Evolutionary conservation across 23 tunicate species (phyloP).

Genomic region (Botrylloides violaceus): DNA sequence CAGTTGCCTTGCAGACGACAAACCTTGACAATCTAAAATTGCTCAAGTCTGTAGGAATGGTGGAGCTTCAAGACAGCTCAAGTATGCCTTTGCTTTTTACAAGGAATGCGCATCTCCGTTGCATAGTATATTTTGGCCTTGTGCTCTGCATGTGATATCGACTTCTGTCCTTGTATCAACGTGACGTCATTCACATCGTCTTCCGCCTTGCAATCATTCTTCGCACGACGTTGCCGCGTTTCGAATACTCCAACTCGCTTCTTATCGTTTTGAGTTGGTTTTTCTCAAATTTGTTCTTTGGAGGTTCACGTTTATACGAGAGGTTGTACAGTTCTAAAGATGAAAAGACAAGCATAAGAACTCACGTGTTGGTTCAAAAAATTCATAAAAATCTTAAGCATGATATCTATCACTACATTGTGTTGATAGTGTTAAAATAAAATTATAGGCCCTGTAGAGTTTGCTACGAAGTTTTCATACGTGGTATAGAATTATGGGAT

Average conservation of each 20-base stretch:
- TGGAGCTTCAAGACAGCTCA: not conserved
- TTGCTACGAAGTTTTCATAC: too few relatives aligned
- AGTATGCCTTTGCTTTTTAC: conserved; percentile 1
- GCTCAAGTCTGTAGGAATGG: not conserved
- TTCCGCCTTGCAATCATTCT: conserved; percentile 33
- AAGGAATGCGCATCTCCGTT: not conserved
- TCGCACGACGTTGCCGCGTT: conserved; percentile 14
- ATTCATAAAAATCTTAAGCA: too few relatives aligned
- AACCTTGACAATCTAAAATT: too few relatives aligned
- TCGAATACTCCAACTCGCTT: conserved; percentile 38
- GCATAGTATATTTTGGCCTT: not conserved
- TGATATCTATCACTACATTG: too few relatives aligned
- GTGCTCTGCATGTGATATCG: not conserved
- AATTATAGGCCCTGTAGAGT: too few relatives aligned
- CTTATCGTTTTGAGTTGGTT: conserved; percentile 54
- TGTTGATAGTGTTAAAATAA: too few relatives aligned
- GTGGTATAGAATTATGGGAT: too few relatives aligned
- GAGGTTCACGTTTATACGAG: conserved; percentile 94
- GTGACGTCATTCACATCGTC: conserved; percentile 27
- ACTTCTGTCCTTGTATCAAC: not conserved
- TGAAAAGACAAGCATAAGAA: too few relatives aligned
- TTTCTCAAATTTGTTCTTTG: conserved; percentile 80
- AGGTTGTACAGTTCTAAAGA: conserved; percentile 67
- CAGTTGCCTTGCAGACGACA: too few relatives aligned
- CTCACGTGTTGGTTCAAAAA: too few relatives aligned